phyloP scores from a whole-genome alignment of 2,888 invertebrate genomes.

The Temnothorax rugatulus region DNA sequence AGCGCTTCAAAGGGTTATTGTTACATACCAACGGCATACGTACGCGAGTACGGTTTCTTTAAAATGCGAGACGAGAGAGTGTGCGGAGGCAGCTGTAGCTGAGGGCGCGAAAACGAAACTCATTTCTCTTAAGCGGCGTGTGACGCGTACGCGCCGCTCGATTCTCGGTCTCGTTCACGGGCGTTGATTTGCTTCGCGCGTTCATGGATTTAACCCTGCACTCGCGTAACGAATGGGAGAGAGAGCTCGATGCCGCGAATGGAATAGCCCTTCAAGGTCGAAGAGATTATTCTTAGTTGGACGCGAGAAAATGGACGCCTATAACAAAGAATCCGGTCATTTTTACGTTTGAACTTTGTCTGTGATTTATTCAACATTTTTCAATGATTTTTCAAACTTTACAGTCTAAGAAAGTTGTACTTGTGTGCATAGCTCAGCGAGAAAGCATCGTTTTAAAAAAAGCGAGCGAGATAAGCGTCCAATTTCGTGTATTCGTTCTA shows the following conservation, averaged over 20 bases:
- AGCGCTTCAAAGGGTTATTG: slow-evolving; percentile 39
- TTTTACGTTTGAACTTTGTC: neutral
- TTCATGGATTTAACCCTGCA: slow-evolving; percentile 55
- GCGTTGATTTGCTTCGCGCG: slow-evolving; percentile 54
- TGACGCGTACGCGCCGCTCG: slow-evolving; percentile 38
- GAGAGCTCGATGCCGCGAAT: slow-evolving; percentile 36
- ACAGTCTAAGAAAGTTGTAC: neutral
- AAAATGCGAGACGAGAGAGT: slow-evolving; percentile 27
- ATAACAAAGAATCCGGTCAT: slow-evolving; percentile 1
- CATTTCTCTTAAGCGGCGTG: slow-evolving; percentile 47
- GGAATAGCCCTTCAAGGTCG: slow-evolving; percentile 62
- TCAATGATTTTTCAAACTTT: neutral
- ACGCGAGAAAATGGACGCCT: slow-evolving; percentile 30
- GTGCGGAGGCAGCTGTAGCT: slow-evolving; percentile 30
- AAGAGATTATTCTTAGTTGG: slow-evolving; percentile 51
- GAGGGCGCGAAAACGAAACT: slow-evolving; percentile 64
- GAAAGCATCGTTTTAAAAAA: neutral
- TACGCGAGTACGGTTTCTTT: slow-evolving; percentile 28
- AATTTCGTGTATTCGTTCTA: slow-evolving; percentile 64
- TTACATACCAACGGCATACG: neutral
- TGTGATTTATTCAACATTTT: slow-evolving; percentile 1
- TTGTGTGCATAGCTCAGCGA: neutral
- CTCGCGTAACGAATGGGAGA: slow-evolving; percentile 27
- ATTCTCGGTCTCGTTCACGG: slow-evolving; percentile 49
- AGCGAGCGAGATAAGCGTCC: slow-evolving; percentile 34